Evolutionary conservation across 1,140 invertebrate species (phyloP), one percentile per base, ranked within the genome.

Genomic region (Cherax quadricarinatus): DNA sequence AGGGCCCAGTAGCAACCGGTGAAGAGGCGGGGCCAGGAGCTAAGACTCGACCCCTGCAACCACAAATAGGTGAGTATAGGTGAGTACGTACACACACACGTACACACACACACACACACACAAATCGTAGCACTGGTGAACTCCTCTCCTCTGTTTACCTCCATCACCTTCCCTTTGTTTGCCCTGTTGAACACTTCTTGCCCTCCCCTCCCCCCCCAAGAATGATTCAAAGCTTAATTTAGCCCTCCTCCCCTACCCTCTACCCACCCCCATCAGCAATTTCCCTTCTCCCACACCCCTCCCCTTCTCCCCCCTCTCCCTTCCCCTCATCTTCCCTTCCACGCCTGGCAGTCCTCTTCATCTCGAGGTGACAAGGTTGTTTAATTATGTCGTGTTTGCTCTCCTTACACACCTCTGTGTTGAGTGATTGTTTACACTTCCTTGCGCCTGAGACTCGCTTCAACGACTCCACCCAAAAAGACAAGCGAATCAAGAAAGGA

Each of bases 201-300:
- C 24, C 70, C 18, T 16, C 62, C 16, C 62, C 53, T 57, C 53
- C 53, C 53, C 53, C 53, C 53, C 70, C 70, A 6, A 6, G n/a
- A 75, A n/a, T 75, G 70, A 24, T 30, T 75, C 70, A 75, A 30
- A 75, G 70, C 70, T 75, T 75, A 75, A 75, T 75, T 75, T 30
- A 7, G 21, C n/a, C 6, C 70, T 18, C 62, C 53, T 57, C 53
- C 53, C 53, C 12, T 57, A 0, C 53, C 12, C 53, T 14, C 12
- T 14, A 9, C 53, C 53, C 53, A 9, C 30, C 30, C 30, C 30
- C 30, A 41, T 41, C 30, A 41, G 30, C 30, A 41, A 41, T 57
- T 57, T 57, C 53, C 53, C 53, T 57, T 14, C 53, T 14, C 12
- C 53, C 53, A 0, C 53, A 7, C 12, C 12, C 6, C 53, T 57